These are phyloP conservation scores for Meleagris gallopavo DNA, from an alignment of 2,113 vertebrate genomes.

Conservation along the genomic window DNA sequence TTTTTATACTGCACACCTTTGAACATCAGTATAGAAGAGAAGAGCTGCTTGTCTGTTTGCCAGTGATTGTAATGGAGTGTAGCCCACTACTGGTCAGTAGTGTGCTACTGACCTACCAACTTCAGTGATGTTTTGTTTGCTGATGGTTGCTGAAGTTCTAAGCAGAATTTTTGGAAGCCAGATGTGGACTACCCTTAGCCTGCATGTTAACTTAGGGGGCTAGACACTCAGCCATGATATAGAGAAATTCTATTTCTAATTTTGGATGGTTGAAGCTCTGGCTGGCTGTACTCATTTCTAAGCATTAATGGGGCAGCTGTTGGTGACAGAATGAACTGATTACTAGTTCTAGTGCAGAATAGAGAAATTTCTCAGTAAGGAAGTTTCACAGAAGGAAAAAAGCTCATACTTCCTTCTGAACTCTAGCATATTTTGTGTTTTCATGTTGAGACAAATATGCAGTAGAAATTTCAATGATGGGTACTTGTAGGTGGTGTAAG, in stretches of 20 bases:
- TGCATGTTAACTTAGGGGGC: background rate
- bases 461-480: background rate
- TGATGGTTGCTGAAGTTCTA: background rate
- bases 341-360: background rate
- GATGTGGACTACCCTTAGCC: background rate
- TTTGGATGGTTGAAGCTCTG: background rate
- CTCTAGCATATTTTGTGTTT: background rate
- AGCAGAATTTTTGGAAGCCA: background rate
- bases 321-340: background rate
- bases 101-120: background rate
- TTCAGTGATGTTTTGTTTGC: background rate
- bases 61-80: background rate
- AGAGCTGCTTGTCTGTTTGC: background rate
- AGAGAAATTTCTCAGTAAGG: background rate
- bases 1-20: background rate
- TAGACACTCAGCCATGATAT: background rate
- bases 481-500: background rate
- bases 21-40: background rate
- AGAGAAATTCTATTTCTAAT: background rate
- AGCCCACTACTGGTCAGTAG: background rate
- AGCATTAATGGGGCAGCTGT: background rate
- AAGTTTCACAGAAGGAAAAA: background rate
- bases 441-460: background rate
- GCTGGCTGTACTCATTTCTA: background rate
- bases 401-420: background rate